Evolutionary conservation across 2,113 vertebrate species (phyloP).

Genomic region (Hippocampus abdominalis): DNA sequence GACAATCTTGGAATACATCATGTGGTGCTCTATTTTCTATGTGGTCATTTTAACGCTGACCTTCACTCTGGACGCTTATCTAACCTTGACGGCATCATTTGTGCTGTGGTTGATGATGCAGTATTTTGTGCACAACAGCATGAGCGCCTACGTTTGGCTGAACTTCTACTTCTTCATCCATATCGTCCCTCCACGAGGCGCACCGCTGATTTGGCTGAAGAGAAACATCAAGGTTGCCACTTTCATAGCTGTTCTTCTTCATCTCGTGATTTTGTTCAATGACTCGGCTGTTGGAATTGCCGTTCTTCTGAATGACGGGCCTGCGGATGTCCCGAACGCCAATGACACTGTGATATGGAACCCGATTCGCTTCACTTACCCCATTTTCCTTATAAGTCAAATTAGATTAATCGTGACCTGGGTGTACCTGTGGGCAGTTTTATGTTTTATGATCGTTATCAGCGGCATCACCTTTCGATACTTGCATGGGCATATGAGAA

Average conservation of each 20-base stretch:
- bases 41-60: background rate
- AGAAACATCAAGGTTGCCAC: conserved; percentile 41
- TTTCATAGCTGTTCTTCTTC: conserved; percentile 11
- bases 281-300: accelerated
- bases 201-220: conserved; percentile 40
- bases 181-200: conserved; percentile 29
- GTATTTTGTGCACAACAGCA: conserved; percentile 13
- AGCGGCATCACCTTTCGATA: conserved; percentile 31
- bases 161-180: conserved; percentile 45
- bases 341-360: background rate
- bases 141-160: conserved; percentile 35
- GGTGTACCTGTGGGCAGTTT: background rate
- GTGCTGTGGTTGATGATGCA: accelerated
- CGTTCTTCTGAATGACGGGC: accelerated
- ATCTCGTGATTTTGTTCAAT: background rate
- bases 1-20: conserved; percentile 29
- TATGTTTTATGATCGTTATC: conserved; percentile 26
- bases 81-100: accelerated
- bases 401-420: background rate
- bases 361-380: background rate
- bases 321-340: background rate
- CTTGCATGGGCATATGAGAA: conserved; percentile 39
- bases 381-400: accelerated
- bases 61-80: accelerated
- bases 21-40: conserved; percentile 22